Base-by-base conservation (phyloP, 2,888 invertebrate genomes). In the Drosophila macrospina region DNA sequence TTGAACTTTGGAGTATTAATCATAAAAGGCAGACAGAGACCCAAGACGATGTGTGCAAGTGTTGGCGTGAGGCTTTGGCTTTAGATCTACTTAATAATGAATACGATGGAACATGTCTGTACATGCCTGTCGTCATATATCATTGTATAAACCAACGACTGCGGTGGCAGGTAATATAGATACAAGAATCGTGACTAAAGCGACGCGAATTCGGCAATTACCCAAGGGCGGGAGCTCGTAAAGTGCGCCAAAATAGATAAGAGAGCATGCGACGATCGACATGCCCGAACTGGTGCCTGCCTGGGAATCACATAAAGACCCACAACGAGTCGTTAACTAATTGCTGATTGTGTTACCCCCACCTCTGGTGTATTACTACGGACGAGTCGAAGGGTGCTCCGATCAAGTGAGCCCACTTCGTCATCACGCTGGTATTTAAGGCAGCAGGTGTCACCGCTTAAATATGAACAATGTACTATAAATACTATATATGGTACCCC, bases 1-100 rank as follows among this genome's bases (percentile, higher is more conserved):
- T 4, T 70, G 74, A 69, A 85, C 85, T 85, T 88, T 88, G 85
- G 64, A 88, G 48, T 41, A 71, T 85, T 87, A 79, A 63, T 85
- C 89, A 85, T 74, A 61, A 42, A 47, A 37, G 36, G 6, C 7
- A 24, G 15, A n/a, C n/a, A 28, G 11, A 10, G 44, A 15, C 16
- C 45, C 26, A 51, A 54, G 52, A 34, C 59, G n/a, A 16, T 24
- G 26, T 34, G 11, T 44, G 30, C 59, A 30, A 51, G 41, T 24
- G 41, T 42, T 20, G 59, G 78, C 71, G 61, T 68, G 52, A 45
- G 64, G 59, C 39, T 16, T 32, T 26, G 51, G 44, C 47, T 60
- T 60, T 32, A 56, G 39, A 24, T n/a, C 6, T 5, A 45, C 15
- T 13, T 34, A 26, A 36, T 50, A 48, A 36, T 37, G 1, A n/a